Evolutionary conservation across 2,888 invertebrate species (phyloP), one percentile per base, ranked within the genome.

Genomic region (Andrena camellia): DNA sequence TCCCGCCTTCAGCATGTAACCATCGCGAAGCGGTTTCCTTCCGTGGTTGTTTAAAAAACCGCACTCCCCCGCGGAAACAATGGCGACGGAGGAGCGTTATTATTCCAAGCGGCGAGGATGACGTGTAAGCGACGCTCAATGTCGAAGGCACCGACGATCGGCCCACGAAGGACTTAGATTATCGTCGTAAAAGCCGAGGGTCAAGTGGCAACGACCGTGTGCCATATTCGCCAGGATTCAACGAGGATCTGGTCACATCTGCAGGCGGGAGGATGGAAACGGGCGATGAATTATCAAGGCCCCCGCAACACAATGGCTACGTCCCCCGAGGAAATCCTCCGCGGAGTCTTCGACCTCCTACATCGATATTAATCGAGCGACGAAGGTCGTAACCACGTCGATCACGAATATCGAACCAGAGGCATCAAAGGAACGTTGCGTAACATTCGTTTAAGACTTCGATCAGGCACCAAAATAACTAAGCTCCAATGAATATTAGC

Each of bases 201-300:
- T 81, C 80, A 78, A 69, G 64, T 73, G 84, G 54, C 83, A 84
- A 84, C 67, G 83, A 83, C 86, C 85, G 78, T 85, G 85, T 83
- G 72, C 81, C 74, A 86, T 73, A 83, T 86, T 78, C 60, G 29
- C 20, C 50, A 33, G 20, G 13, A 78, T 83, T 81, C 74, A 31
- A 31, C 67, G 59, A 81, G 75, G 64, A 62, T 50, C 57, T 52
- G 42, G 4, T 83, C 63, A 52, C 52, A 54, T 8, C 71, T 26
- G 20, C 60, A 13, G 10, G 17, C n/a, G 20, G 20, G 42, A 26
- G 33, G n/a, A n/a, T 60, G 29, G 57, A 35, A 54, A 79, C 69
- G 48, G 35, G 31, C 33, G 57, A 57, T 71, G 70, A 85, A 85
- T 83, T 60, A 78, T 70, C 73, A 70, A 83, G 79, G 42, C 5